Evolutionary conservation across 2,113 vertebrate genomes (phyloP).

Genomic region (Gila orcuttii): DNA sequence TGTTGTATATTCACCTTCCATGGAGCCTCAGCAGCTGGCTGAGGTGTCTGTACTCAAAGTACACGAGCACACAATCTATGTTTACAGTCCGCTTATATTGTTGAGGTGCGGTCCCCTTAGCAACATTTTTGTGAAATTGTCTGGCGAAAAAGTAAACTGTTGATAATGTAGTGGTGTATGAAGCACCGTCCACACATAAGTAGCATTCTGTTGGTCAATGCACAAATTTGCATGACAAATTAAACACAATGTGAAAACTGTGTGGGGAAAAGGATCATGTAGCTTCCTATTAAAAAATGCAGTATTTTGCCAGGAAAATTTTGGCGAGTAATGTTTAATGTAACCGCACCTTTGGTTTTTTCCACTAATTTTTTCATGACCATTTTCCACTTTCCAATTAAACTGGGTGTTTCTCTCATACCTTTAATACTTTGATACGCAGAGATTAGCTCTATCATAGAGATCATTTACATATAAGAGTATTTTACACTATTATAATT

Average conservation of each 20-base stretch:
- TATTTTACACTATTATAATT: too few species aligned
- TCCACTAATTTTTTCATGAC: neutral
- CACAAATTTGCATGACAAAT: neutral
- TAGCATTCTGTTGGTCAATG: neutral
- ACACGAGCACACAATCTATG: neutral
- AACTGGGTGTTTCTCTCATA: too few species aligned
- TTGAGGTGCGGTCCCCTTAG: neutral
- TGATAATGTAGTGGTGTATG: neutral
- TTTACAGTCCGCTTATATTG: neutral
- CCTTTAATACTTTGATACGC: too few species aligned
- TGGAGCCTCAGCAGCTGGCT: neutral
- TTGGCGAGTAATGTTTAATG: neutral
- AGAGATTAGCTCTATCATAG: too few species aligned
- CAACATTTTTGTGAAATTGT: neutral
- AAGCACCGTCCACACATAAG: neutral
- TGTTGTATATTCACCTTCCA: neutral
- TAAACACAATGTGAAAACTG: neutral
- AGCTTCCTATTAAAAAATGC: neutral
- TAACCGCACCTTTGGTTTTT: neutral
- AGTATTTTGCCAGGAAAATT: neutral
- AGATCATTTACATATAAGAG: too few species aligned
- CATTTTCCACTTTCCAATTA: neutral
- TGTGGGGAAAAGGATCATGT: neutral
- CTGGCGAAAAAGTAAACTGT: neutral
- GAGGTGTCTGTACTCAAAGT: neutral